These are phyloP conservation scores for Macrotis lagotis DNA, from an alignment of 2,113 vertebrate species.

Conservation along the genomic window DNA sequence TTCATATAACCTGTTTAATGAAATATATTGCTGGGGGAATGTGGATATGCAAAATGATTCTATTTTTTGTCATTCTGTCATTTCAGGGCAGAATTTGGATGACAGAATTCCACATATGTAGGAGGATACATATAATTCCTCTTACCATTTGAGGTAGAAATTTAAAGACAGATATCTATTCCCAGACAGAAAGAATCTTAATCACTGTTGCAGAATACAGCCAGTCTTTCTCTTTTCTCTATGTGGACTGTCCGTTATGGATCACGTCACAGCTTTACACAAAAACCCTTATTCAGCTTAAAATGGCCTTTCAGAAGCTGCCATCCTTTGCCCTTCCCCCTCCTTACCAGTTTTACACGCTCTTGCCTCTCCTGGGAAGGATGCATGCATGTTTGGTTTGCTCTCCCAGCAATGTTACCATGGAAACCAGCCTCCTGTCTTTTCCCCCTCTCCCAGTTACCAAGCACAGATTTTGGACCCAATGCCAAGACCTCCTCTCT, in stretches of 20 bases:
- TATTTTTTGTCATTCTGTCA: slow-evolving; percentile 3
- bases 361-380: slow-evolving; percentile 85
- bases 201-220: slow-evolving; percentile 8
- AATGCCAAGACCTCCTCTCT: slow-evolving; percentile 81
- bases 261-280: slow-evolving; percentile 56
- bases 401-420: slow-evolving; percentile 84
- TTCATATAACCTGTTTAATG: neutral
- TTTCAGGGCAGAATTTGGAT: slow-evolving; percentile 34
- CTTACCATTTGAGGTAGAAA: slow-evolving; percentile 27
- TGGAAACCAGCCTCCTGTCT: slow-evolving; percentile 83
- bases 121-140: slow-evolving; percentile 12
- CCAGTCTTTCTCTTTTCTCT: slow-evolving; percentile 1
- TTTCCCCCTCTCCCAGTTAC: slow-evolving; percentile 54
- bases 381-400: slow-evolving; percentile 85
- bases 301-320: slow-evolving; percentile 64
- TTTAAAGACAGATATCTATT: slow-evolving; percentile 21
- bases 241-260: slow-evolving; percentile 28
- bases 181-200: slow-evolving; percentile 41
- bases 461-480: slow-evolving; percentile 76
- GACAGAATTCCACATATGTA: slow-evolving; percentile 25
- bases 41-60: neutral
- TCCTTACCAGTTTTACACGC: slow-evolving; percentile 71
- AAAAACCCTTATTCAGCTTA: slow-evolving; percentile 82
- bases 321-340: slow-evolving; percentile 61
- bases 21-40: neutral